These are phyloP conservation scores for Diglossa cyanea DNA, from an alignment of 2,797 vertebrate species.

Conservation along the genomic window DNA sequence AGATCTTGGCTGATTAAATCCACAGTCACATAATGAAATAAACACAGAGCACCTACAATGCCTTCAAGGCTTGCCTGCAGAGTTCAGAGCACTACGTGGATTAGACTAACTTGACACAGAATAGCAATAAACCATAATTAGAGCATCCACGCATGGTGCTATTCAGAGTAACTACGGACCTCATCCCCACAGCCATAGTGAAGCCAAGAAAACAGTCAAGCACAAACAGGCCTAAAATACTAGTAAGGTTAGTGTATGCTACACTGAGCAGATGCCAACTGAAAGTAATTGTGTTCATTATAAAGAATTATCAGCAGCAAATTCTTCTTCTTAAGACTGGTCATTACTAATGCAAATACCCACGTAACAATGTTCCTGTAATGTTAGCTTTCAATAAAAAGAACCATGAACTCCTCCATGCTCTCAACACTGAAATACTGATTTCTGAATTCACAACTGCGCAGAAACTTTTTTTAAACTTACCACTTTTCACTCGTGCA, in stretches of 20 bases:
- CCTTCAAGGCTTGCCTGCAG: not conserved
- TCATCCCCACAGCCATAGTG: not conserved
- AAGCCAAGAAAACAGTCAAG: not conserved
- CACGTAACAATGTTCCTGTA: accelerated
- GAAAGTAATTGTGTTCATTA: not conserved
- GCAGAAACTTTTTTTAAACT: not conserved
- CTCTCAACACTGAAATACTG: not conserved
- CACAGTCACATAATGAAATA: not conserved
- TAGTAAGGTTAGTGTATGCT: not conserved
- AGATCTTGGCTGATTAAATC: not conserved
- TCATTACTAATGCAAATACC: not conserved
- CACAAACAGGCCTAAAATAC: not conserved
- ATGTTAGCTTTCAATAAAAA: not conserved
- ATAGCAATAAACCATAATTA: not conserved
- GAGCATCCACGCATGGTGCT: not conserved
- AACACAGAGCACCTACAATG: not conserved
- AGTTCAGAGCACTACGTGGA: not conserved
- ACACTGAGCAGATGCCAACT: not conserved
- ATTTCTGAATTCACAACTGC: not conserved
- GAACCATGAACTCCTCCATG: accelerated
- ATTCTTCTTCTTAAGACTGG: not conserved
- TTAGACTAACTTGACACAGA: not conserved
- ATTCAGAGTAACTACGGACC: not conserved
- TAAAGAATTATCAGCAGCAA: not conserved
- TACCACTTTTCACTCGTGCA: not conserved